phyloP scores from a whole-genome alignment of 2,888 invertebrate species.

The Notodonta dromedarius region DNA sequence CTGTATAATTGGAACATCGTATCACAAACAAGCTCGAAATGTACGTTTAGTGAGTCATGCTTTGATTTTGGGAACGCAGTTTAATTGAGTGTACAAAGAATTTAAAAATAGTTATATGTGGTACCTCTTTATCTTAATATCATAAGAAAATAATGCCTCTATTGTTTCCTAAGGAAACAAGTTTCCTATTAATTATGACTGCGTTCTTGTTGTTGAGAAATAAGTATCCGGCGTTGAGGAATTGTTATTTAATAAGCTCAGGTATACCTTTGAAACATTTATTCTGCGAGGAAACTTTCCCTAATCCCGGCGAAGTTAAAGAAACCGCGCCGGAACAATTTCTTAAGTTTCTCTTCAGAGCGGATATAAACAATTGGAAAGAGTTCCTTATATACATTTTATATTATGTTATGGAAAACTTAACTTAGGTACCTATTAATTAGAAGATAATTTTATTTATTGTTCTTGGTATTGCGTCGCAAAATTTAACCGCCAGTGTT shows the following conservation, averaged over 20 bases:
- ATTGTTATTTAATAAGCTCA: slow-evolving; percentile 25
- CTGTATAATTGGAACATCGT: slow-evolving; percentile 17
- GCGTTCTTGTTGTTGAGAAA: slow-evolving; percentile 10
- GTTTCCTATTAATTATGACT: neutral
- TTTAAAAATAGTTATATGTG: too few relatives aligned
- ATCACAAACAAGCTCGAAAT: slow-evolving; percentile 10
- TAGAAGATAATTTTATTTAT: too few relatives aligned
- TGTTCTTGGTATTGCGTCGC: too few relatives aligned
- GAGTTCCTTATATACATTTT: slow-evolving; percentile 11
- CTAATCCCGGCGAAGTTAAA: slow-evolving; percentile 33
- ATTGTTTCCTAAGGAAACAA: neutral
- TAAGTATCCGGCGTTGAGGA: slow-evolving; percentile 14
- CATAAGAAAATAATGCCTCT: neutral
- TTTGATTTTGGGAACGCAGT: neutral
- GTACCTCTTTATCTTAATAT: too few relatives aligned
- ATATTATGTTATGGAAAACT: slow-evolving; percentile 5
- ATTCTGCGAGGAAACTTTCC: slow-evolving; percentile 32
- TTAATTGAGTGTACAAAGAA: neutral
- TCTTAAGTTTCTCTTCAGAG: slow-evolving; percentile 27
- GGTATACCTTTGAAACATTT: slow-evolving; percentile 32
- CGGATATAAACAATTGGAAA: slow-evolving; percentile 20
- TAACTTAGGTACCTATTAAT: too few relatives aligned
- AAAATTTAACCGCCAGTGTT: too few relatives aligned
- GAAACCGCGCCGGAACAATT: slow-evolving; percentile 32
- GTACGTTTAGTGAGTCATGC: slow-evolving; percentile 3